Conservation (phyloP, 2,113 vertebrate species). For the Paradisaea rubra region DNA sequence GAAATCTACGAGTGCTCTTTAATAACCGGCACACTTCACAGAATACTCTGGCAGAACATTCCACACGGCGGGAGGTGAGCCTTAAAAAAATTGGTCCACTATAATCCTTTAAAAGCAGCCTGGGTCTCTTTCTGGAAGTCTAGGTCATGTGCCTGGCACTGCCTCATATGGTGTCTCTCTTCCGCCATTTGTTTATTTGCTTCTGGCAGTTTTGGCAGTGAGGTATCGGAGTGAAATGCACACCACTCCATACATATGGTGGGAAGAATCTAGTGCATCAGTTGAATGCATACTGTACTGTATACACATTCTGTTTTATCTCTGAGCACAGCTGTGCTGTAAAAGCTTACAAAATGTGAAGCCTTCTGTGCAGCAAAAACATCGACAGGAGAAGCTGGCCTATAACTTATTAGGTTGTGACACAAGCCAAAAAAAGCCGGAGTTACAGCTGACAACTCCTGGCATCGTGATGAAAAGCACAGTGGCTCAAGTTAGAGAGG, state of each 20-base stretch:
- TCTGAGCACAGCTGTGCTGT: constrained; percentile 75
- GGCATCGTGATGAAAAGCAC: constrained; percentile 3
- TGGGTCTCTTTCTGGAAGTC: constrained; percentile 21
- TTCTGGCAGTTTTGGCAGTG: constrained; percentile 73
- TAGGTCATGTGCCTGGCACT: constrained; percentile 42
- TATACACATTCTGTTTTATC: constrained; percentile 80
- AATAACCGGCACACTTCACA: neutral
- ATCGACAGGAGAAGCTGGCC: constrained; percentile 70
- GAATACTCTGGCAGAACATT: neutral
- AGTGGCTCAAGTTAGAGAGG: constrained; percentile 1
- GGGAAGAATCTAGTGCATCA: constrained; percentile 70
- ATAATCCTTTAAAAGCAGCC: constrained; percentile 11
- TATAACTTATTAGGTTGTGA: constrained; percentile 70
- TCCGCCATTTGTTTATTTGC: constrained; percentile 70
- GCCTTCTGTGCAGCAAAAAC: constrained; percentile 75
- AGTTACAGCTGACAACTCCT: constrained; percentile 61
- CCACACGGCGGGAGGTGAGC: neutral
- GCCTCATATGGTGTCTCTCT: constrained; percentile 30
- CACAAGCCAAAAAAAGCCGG: constrained; percentile 63
- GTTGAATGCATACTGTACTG: constrained; percentile 73
- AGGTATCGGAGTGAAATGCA: constrained; percentile 69
- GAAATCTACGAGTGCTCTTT: neutral
- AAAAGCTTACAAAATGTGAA: constrained; percentile 78
- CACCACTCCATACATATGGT: constrained; percentile 73
- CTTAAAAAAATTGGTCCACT: neutral